Base-by-base conservation (phyloP, 2,113 vertebrate genomes). In the Catagonus wagneri region DNA sequence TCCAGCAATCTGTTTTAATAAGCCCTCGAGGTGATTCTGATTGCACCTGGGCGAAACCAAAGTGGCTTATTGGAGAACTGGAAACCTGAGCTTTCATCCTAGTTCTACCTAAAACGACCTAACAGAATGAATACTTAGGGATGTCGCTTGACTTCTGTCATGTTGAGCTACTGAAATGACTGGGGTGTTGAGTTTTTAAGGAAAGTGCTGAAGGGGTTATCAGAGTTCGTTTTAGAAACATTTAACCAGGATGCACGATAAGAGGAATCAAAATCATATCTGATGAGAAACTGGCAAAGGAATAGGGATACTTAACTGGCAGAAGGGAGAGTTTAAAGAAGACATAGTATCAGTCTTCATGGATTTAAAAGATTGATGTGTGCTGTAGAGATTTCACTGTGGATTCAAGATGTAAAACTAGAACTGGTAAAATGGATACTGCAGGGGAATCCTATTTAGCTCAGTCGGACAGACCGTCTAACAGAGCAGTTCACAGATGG, bases 351-450 rank as follows among this genome's bases (percentile, higher is more conserved):
- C 63, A 74, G 0, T 69, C 63, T 91, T 93, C 15, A 0, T 36
- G 22, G 72, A 63, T 91, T 97, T 80, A 83, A 90, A 83, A 36
- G 54, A 58, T 54, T 93, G 29, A 1, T 66, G 1, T 89, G 32
- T 95, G 54, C 90, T 65, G 15, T 14, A 80, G n/a, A 96, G 69
- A 72, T 96, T 93, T 93, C 72, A 81, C n/a, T 65, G 0, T 91
- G 36, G 19, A 9, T 90, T 61, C 13, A 90, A 80, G 16, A 50
- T 68, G 27, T 17, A 95, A 54, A 66, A 44, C 2, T 83, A 79
- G 85, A 92, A 54, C 34, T 25, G 32, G 56, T 61, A 83, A 92
- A 92, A 78, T 90, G 83, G n/a, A 75, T 94, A n/a, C 60, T 96
- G 39, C 22, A 90, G 34, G 84, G 60, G 80, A 90, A 71, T 83